These are phyloP conservation scores for Heliothis subflexa DNA, from an alignment of 1,140 invertebrate genomes.

Conservation along the genomic window DNA sequence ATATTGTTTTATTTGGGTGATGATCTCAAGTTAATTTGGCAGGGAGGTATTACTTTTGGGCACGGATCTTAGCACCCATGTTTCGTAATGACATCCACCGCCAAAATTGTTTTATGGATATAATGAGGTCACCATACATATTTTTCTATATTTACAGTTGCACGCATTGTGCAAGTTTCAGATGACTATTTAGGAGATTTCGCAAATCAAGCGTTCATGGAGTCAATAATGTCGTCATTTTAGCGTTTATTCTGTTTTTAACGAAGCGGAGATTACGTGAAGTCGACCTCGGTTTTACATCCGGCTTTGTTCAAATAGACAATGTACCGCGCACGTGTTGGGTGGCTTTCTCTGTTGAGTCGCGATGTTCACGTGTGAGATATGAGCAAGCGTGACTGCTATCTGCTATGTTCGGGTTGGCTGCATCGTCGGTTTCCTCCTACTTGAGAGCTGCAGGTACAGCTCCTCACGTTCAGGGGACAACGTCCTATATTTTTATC, in stretches of 20 bases:
- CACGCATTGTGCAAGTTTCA: background rate
- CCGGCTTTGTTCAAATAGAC: conserved; percentile 17
- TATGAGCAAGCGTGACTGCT: conserved; percentile 29
- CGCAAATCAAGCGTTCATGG: conserved; percentile 5
- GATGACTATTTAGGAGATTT: conserved; percentile 18
- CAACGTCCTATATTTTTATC: conserved; percentile 36
- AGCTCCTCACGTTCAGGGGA: conserved; percentile 3
- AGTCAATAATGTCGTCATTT: conserved; percentile 38
- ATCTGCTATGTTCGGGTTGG: conserved; percentile 1
- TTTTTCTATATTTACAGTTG: conserved; percentile 29
- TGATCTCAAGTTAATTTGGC: background rate
- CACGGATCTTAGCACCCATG: background rate
- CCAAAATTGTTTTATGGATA: conserved; percentile 4
- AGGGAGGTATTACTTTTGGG: background rate
- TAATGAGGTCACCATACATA: conserved; percentile 15
- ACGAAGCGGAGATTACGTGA: conserved; percentile 3
- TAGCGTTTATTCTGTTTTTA: conserved; percentile 18
- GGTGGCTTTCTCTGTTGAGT: conserved; percentile 18
- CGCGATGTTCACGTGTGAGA: conserved; percentile 27
- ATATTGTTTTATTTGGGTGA: background rate
- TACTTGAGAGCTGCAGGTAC: conserved; percentile 8
- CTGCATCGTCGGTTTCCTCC: conserved; percentile 22
- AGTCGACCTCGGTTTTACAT: background rate
- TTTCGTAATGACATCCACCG: conserved; percentile 10
- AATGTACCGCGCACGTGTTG: background rate